Percentiles rank a stretch among this genome's conserved stretches.
These are phyloP conservation scores for Tricholaema leucomelas DNA, from an alignment of 2,113 vertebrate species.

Conservation along the genomic window DNA sequence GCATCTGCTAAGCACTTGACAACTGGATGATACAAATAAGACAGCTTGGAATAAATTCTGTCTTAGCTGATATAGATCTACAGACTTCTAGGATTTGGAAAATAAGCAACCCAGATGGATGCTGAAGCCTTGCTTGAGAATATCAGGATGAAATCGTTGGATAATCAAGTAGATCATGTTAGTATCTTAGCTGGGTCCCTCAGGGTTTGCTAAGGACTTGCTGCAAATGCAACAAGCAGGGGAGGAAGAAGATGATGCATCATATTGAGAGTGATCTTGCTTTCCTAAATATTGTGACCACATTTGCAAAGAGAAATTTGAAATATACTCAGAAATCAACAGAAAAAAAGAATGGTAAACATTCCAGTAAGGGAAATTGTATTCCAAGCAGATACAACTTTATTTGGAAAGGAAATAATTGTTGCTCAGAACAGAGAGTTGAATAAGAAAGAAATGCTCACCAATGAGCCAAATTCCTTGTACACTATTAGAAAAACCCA, in stretches of 20 bases:
- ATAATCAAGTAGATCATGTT: not conserved
- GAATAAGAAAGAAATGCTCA: not conserved
- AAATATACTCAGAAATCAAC: not conserved
- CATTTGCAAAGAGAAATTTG: accelerated
- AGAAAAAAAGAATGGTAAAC: not conserved
- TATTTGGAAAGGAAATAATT: not conserved
- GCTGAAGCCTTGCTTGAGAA: not conserved
- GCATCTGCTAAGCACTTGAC: not conserved
- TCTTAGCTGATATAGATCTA: not conserved
- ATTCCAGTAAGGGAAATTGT: not conserved
- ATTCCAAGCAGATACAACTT: not conserved
- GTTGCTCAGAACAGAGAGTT: not conserved
- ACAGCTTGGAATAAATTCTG: not conserved
- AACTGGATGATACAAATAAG: not conserved
- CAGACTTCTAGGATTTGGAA: not conserved
- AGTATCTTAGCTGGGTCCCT: not conserved
- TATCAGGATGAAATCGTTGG: accelerated
- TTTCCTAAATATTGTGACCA: not conserved
- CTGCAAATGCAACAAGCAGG: not conserved
- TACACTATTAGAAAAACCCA: not conserved
- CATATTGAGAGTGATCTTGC: not conserved
- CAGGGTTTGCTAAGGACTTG: not conserved
- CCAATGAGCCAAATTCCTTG: not conserved
- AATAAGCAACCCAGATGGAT: not conserved
- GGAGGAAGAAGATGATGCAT: not conserved